These are phyloP conservation scores for Protonemura montana DNA, from an alignment of 2,888 invertebrate species.

Conservation along the genomic window DNA sequence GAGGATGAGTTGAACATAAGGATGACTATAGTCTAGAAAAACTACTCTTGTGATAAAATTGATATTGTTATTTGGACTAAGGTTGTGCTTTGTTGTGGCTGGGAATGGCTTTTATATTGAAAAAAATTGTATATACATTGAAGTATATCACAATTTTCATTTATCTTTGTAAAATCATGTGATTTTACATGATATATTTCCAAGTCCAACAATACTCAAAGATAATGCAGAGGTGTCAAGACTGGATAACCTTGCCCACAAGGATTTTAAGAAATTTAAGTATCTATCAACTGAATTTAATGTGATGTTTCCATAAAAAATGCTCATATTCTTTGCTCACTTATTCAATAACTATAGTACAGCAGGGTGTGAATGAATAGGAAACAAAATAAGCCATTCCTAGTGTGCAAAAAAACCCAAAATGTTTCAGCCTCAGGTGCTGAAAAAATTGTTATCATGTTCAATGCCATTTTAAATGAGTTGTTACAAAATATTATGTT, in stretches of 20 bases:
- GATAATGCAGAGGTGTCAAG: too few species aligned
- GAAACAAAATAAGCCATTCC: background rate
- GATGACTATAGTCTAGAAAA: background rate
- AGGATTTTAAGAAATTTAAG: too few species aligned
- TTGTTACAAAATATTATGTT: conserved; percentile 36
- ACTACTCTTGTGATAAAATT: background rate
- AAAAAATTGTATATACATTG: background rate
- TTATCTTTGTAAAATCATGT: too few species aligned
- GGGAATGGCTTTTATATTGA: conserved; percentile 7
- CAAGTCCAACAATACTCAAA: too few species aligned
- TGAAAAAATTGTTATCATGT: background rate
- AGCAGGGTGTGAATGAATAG: too few species aligned
- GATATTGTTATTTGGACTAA: background rate
- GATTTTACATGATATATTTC: too few species aligned
- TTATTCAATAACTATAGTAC: too few species aligned
- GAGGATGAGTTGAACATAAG: background rate
- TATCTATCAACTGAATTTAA: too few species aligned
- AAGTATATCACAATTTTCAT: background rate
- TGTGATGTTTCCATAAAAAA: too few species aligned
- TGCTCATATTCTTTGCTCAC: too few species aligned
- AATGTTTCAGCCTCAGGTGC: background rate
- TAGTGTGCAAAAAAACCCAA: background rate
- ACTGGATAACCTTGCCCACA: too few species aligned
- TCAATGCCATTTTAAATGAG: background rate
- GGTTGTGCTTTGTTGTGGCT: background rate